These are phyloP conservation scores for Triops cancriformis DNA, from an alignment of 1,140 invertebrate species.

Conservation along the genomic window DNA sequence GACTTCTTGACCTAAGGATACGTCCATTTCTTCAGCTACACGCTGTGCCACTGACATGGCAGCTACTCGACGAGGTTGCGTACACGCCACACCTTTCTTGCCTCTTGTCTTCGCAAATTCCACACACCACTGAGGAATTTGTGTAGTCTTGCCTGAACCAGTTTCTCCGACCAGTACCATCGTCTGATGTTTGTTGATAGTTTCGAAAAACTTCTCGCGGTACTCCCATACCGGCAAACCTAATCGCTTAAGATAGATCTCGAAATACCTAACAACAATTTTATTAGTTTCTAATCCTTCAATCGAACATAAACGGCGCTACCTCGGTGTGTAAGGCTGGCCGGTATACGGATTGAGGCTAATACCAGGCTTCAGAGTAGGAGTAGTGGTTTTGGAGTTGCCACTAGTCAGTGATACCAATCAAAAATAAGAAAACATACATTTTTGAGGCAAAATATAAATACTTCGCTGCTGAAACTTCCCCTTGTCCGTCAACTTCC, in stretches of 20 bases:
- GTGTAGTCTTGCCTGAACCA: conserved; percentile 96
- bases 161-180: conserved; percentile 94
- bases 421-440: background rate
- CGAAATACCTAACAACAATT: conserved; percentile 53
- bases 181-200: conserved; percentile 79
- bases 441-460: conserved; percentile 1
- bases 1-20: conserved; percentile 80
- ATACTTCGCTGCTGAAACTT: conserved; percentile 1
- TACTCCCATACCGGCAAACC: conserved; percentile 97
- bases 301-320: conserved; percentile 32
- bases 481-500: background rate
- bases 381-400: conserved; percentile 22
- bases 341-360: conserved; percentile 62
- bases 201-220: conserved; percentile 86
- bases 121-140: conserved; percentile 81
- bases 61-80: conserved; percentile 92
- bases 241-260: conserved; percentile 77
- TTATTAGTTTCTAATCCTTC: background rate
- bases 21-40: conserved; percentile 99
- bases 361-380: conserved; percentile 41
- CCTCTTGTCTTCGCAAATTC: conserved; percentile 63
- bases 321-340: conserved; percentile 61
- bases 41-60: conserved; percentile 98
- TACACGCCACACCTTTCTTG: conserved; percentile 86
- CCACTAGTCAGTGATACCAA: conserved; percentile 26